phyloP scores from a whole-genome alignment of 2,113 vertebrate species.

The Dendropsophus ebraccatus region DNA sequence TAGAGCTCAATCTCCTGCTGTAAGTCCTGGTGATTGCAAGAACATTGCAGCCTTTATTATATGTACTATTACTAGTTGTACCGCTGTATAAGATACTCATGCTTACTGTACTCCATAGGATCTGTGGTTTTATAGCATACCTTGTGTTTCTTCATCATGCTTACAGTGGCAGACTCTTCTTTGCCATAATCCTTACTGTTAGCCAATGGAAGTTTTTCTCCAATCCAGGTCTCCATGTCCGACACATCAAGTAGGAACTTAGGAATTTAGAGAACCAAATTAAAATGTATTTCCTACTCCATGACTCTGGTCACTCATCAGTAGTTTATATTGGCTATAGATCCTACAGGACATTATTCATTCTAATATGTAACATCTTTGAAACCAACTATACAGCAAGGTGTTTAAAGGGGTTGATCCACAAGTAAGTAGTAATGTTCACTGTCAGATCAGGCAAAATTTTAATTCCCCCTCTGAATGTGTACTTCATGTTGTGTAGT shows the following conservation, averaged over 20 bases:
- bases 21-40: slow-evolving; percentile 64
- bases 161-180: slow-evolving; percentile 74
- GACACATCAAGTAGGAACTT: slow-evolving; percentile 82
- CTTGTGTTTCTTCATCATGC: slow-evolving; percentile 82
- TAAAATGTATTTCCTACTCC: background rate
- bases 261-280: background rate
- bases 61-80: no score
- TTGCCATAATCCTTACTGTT: slow-evolving; percentile 80
- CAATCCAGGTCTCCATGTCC: slow-evolving; percentile 80
- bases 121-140: slow-evolving; percentile 63
- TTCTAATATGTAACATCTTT: no score
- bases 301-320: background rate
- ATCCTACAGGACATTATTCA: no score
- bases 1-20: slow-evolving; percentile 70
- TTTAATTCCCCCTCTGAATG: no score
- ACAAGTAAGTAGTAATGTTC: no score
- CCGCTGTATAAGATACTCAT: background rate
- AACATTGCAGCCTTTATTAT: no score
- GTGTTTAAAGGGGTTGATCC: no score
- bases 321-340: no score
- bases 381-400: no score
- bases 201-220: slow-evolving; percentile 74
- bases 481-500: no score
- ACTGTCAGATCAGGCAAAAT: no score
- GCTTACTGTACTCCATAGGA: background rate